A percentile compares a stretch with the other conserved stretches of the same genome.
Conservation (phyloP, 1,140 invertebrate genomes). For the Archivesica marissinica region DNA sequence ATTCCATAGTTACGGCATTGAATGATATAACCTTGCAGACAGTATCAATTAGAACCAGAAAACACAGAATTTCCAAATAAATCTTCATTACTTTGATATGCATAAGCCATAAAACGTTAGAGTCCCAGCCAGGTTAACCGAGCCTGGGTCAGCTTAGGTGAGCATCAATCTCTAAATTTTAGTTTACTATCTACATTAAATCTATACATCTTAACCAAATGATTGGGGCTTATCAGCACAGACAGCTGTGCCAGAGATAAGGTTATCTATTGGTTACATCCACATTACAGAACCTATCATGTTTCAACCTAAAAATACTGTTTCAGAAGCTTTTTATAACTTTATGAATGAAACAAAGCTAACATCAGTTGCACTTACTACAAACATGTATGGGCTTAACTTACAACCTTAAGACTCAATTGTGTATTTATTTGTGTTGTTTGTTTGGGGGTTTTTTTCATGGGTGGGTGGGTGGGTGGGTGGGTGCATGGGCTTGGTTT, state of each 20-base stretch:
- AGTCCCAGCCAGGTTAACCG: not conserved
- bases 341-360: constrained; percentile 3
- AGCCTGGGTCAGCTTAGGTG: constrained; percentile 8
- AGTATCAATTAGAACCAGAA: constrained; percentile 8
- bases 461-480: too few relatives aligned
- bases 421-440: too few relatives aligned
- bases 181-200: constrained; percentile 24
- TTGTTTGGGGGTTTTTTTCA: too few relatives aligned
- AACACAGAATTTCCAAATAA: not conserved
- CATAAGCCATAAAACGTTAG: not conserved
- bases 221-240: constrained; percentile 14
- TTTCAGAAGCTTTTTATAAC: not conserved
- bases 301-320: not conserved
- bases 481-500: too few relatives aligned
- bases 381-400: too few relatives aligned
- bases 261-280: constrained; percentile 26
- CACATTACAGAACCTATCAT: not conserved
- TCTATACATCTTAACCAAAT: constrained; percentile 26
- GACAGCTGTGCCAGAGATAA: constrained; percentile 23
- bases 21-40: constrained; percentile 19
- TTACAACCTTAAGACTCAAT: too few relatives aligned
- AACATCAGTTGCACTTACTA: too few relatives aligned
- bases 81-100: constrained; percentile 10
- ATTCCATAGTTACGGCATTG: constrained; percentile 2
- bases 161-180: not conserved